Evolutionary conservation across 30 jellyfish, hydroid and myxozoan species (phyloP).

Genomic region (Hydractinia echinata): DNA sequence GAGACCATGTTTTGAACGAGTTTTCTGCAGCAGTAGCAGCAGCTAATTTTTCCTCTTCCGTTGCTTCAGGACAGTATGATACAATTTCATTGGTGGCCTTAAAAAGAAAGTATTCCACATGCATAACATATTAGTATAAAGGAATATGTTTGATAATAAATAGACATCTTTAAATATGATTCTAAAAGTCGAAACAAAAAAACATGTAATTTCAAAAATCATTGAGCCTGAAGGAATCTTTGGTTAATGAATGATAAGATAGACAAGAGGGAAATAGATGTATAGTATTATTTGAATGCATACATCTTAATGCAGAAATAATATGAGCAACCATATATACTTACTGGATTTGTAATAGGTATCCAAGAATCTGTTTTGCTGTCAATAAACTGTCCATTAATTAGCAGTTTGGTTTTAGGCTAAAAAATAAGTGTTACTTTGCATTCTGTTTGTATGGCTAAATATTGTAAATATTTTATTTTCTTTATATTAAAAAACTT

Average conservation of each 20-base stretch:
- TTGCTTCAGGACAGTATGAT: conserved; percentile 80
- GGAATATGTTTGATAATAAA: neutral
- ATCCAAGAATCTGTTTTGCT: conserved; percentile 80
- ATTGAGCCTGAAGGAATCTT: too few relatives aligned
- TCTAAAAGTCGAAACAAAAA: too few relatives aligned
- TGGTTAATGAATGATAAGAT: too few relatives aligned
- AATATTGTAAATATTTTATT: too few relatives aligned
- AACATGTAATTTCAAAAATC: neutral
- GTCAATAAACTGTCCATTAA: conserved; percentile 84
- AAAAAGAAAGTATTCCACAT: neutral
- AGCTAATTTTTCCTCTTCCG: conserved; percentile 75
- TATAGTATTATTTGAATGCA: too few relatives aligned
- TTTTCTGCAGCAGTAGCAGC: conserved; percentile 82
- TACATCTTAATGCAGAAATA: too few relatives aligned
- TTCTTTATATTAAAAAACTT: too few relatives aligned
- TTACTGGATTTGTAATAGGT: conserved; percentile 85
- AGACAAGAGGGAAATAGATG: too few relatives aligned
- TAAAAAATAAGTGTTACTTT: neutral
- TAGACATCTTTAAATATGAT: neutral
- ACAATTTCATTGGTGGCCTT: conserved; percentile 94
- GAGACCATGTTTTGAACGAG: conserved; percentile 76
- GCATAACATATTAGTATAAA: neutral
- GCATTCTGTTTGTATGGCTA: too few relatives aligned
- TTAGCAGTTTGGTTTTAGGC: conserved; percentile 77
- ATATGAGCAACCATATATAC: neutral